Base-by-base conservation (phyloP, 2,113 vertebrate genomes). In the Megaleporinus macrocephalus region DNA sequence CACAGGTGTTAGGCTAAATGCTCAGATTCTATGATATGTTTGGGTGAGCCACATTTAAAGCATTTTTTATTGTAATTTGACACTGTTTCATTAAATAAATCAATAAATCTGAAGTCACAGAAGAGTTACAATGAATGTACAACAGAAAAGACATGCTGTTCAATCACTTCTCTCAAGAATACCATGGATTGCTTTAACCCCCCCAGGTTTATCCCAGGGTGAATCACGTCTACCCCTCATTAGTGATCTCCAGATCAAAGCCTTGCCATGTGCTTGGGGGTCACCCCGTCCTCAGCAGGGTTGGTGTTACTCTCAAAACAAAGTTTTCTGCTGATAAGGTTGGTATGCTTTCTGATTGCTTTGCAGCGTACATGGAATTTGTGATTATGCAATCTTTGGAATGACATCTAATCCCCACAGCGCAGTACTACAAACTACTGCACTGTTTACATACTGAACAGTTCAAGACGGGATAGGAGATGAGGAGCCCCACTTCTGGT, bases 311-410 rank as follows among this genome's bases (percentile, higher is more conserved):
- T 88, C 80, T 70, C 86, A 80, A 86, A 85, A 53, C 76, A 82
- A 86, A n/a, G 88, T 92, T 92, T 91, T 90, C 90, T 91, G 82
- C 82, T 86, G 90, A 92, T 91, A 90, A 86, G 78, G 15, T 73
- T 87, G 87, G 89, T 76, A 90, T 90, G 88, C 79, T 63, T 29
- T 61, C 47, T 82, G 82, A 85, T 85, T 89, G 51, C 36, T 87
- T 69, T 55, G 3, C 51, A 18, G 72, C 22, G 13, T 83, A 70
- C 80, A 59, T 72, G 86, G 79, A 89, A 90, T 86, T 85, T 75
- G 30, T 71, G 72, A 87, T 88, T 88, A 81, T 77, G 83, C 83
- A 90, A 89, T 72, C 65, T 26, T 47, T 51, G 70, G 55, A 36
- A 74, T 26, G 49, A 22, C 30, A 68, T 68, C 30, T 22, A 18